Conservation (phyloP, 2,797 vertebrate genomes). For the Crocidura indochinensis region DNA sequence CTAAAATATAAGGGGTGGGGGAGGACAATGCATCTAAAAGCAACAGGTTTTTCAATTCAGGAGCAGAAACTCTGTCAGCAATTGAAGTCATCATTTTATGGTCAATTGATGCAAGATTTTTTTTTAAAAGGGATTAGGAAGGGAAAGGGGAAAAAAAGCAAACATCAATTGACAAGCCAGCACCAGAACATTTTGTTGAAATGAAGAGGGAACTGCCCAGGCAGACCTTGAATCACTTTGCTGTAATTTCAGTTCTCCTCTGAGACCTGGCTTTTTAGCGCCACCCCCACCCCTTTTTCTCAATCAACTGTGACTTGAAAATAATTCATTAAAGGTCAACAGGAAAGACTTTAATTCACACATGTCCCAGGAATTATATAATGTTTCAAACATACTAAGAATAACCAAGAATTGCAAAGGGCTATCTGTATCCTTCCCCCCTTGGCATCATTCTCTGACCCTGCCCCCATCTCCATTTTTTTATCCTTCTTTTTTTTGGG, state of each 20-base stretch:
- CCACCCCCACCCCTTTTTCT: not conserved
- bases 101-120: constrained; percentile 58
- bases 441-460: too few relatives aligned
- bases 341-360: constrained; percentile 6
- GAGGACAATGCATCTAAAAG: constrained; percentile 65
- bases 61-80: constrained; percentile 72
- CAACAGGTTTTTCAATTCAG: constrained; percentile 55
- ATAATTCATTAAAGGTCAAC: constrained; percentile 6
- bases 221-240: constrained; percentile 55
- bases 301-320: constrained; percentile 12
- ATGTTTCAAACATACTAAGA: constrained; percentile 38
- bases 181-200: constrained; percentile 72
- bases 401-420: not conserved
- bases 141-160: constrained; percentile 20
- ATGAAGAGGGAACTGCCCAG: constrained; percentile 63
- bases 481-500: too few relatives aligned
- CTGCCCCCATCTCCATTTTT: too few relatives aligned
- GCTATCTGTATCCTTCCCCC: too few relatives aligned
- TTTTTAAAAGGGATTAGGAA: constrained; percentile 77
- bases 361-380: constrained; percentile 36
- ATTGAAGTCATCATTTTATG: constrained; percentile 76
- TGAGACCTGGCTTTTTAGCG: not conserved
- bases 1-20: constrained; percentile 51
- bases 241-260: constrained; percentile 51
- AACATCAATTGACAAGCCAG: constrained; percentile 62